These are phyloP conservation scores for Sapajus apella DNA, from an alignment of 2,113 vertebrate species.

Conservation along the genomic window DNA sequence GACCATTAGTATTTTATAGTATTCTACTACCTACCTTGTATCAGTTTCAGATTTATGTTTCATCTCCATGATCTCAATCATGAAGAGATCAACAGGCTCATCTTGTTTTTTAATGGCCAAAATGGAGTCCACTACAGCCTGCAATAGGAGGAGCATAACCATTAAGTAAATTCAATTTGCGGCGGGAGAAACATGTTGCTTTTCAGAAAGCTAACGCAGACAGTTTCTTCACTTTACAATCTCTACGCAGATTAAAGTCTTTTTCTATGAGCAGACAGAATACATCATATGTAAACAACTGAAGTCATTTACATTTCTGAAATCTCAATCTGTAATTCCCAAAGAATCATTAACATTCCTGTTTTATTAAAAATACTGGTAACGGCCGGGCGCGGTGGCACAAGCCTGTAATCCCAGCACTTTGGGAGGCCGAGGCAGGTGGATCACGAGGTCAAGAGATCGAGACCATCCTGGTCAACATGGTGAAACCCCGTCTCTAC, in stretches of 20 bases:
- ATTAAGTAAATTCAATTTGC: neutral
- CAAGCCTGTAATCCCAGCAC: too few relatives aligned
- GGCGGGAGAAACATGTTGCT: neutral
- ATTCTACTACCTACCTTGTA: slow-evolving; percentile 90
- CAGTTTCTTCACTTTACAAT: neutral
- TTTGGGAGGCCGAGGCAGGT: too few relatives aligned
- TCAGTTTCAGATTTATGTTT: slow-evolving; percentile 98
- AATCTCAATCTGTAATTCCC: neutral
- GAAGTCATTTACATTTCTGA: neutral
- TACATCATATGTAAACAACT: neutral
- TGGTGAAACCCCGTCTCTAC: too few relatives aligned
- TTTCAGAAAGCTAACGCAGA: neutral
- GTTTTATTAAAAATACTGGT: neutral
- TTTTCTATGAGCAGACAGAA: neutral
- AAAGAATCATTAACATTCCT: neutral
- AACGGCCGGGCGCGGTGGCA: neutral
- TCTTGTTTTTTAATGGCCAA: slow-evolving; percentile 91
- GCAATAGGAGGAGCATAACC: neutral
- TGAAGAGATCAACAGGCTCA: slow-evolving; percentile 95
- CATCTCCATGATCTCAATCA: slow-evolving; percentile 99
- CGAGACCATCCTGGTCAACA: too few relatives aligned
- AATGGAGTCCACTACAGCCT: slow-evolving; percentile 98
- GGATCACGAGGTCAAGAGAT: too few relatives aligned
- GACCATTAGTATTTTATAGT: neutral
- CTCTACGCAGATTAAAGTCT: neutral